Percentiles rank a stretch among this genome's conserved stretches.
These are phyloP conservation scores for Chesias legatella DNA, from an alignment of 2,888 invertebrate genomes.

Conservation along the genomic window DNA sequence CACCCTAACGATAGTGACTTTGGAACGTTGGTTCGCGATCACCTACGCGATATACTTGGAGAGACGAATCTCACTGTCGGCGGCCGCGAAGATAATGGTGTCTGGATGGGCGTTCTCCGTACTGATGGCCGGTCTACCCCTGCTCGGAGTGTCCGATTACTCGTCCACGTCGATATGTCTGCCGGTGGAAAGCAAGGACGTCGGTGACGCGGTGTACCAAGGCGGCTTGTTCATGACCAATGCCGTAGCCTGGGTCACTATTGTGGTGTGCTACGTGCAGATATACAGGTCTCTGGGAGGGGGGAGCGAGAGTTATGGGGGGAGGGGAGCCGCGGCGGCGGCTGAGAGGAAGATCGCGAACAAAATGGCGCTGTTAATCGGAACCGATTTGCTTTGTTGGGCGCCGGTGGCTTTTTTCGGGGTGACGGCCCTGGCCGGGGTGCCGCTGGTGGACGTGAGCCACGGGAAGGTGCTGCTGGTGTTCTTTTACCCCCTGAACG, in stretches of 20 bases:
- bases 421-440: constrained; percentile 90
- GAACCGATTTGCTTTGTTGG: constrained; percentile 91
- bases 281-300: constrained; percentile 91
- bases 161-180: constrained; percentile 92
- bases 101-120: constrained; percentile 90
- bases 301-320: constrained; percentile 84
- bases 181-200: constrained; percentile 89
- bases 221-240: constrained; percentile 87
- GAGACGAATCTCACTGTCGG: constrained; percentile 85
- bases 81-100: constrained; percentile 88
- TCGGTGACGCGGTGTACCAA: constrained; percentile 87
- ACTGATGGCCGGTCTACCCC: constrained; percentile 88
- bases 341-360: constrained; percentile 90
- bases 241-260: constrained; percentile 89
- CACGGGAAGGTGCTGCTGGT: constrained; percentile 90
- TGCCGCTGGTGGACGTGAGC: constrained; percentile 90
- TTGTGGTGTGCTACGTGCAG: constrained; percentile 91
- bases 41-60: constrained; percentile 91
- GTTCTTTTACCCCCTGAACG: constrained; percentile 94
- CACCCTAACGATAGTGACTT: constrained; percentile 91
- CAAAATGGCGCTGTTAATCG: constrained; percentile 93
- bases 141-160: constrained; percentile 92
- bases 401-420: constrained; percentile 95
- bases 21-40: constrained; percentile 92
- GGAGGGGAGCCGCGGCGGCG: constrained; percentile 81